These are phyloP conservation scores for Bombus polaris DNA, from an alignment of 1,140 invertebrate genomes.

Conservation along the genomic window DNA sequence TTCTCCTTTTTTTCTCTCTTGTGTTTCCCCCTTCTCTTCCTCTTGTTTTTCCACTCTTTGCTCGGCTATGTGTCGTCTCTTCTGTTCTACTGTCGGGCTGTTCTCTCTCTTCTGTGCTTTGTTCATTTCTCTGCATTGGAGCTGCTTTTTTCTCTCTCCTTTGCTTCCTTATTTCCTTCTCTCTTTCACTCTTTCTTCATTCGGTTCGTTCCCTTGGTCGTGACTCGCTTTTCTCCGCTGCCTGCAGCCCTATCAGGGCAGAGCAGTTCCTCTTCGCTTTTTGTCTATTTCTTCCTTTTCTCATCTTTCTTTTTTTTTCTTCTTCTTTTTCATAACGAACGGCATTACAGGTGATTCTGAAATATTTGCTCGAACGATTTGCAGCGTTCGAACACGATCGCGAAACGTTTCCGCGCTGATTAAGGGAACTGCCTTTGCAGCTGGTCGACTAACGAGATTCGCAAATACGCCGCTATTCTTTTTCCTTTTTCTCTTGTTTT, in stretches of 20 bases:
- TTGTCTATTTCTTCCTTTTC: not conserved
- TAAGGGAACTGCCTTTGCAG: constrained; percentile 19
- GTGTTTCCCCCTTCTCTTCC: not conserved
- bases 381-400: constrained; percentile 40
- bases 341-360: constrained; percentile 30
- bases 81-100: not conserved
- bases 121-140: constrained; percentile 29
- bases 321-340: constrained; percentile 20
- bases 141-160: too few species aligned
- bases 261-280: not conserved
- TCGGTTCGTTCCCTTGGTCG: not conserved
- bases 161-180: not conserved
- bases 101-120: not conserved
- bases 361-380: constrained; percentile 33
- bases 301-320: not conserved
- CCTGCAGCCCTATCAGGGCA: not conserved
- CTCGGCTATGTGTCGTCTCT: not conserved
- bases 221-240: constrained; percentile 1
- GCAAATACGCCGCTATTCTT: not conserved
- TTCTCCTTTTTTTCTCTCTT: not conserved
- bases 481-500: not conserved
- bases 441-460: constrained; percentile 23
- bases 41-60: not conserved
- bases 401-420: constrained; percentile 33
- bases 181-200: not conserved